phyloP scores from a whole-genome alignment of 2,797 vertebrate species.

The Propithecus deckenii region DNA sequence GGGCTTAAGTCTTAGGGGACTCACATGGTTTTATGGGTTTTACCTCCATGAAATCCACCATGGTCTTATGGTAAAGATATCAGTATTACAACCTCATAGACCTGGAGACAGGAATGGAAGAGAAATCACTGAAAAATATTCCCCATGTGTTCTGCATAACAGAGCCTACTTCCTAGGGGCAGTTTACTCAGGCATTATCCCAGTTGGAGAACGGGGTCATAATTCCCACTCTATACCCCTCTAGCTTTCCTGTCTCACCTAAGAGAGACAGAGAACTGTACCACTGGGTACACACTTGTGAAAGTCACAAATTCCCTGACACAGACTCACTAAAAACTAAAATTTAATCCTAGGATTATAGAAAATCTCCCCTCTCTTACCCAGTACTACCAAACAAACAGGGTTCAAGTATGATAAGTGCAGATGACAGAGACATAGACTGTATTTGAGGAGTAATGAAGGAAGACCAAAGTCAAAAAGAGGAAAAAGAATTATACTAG shows the following conservation, averaged over 20 bases:
- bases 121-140: background rate
- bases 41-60: background rate
- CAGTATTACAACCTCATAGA: background rate
- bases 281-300: background rate
- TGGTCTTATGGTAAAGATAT: background rate
- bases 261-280: background rate
- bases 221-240: background rate
- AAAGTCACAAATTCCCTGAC: background rate
- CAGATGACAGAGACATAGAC: background rate
- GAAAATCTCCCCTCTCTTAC: background rate
- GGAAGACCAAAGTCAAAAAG: background rate
- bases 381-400: background rate
- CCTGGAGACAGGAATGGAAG: background rate
- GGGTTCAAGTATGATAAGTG: background rate
- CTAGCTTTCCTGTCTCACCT: background rate
- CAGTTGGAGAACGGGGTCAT: rapidly evolving
- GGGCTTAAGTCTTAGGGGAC: background rate
- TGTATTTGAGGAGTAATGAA: background rate
- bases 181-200: background rate
- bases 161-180: background rate
- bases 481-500: background rate
- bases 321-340: background rate
- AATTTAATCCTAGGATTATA: background rate
- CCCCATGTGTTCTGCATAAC: background rate
- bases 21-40: background rate